Evolutionary conservation across 2,113 vertebrate species (phyloP).

Genomic region (Mobula birostris): DNA sequence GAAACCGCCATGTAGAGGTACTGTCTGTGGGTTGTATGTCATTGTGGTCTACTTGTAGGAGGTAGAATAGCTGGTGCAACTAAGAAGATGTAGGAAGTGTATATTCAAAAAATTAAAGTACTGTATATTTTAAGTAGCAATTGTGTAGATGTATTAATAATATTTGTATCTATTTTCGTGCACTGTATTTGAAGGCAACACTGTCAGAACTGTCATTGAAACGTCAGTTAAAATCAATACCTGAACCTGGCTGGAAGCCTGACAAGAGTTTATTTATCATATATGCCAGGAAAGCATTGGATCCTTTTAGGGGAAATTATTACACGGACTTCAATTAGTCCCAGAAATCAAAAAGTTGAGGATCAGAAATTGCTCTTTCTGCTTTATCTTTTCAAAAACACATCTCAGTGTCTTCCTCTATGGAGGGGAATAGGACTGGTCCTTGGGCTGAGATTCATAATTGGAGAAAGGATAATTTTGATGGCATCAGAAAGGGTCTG

Average conservation of each 20-base stretch:
- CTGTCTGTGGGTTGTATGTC: background rate
- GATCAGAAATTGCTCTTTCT: background rate
- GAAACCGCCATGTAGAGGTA: background rate
- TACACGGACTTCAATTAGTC: background rate
- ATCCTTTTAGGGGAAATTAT: background rate
- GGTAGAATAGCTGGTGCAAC: background rate
- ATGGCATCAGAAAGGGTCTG: too few species aligned
- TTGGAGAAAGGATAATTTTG: too few species aligned
- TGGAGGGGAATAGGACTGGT: too few species aligned
- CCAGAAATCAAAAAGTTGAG: background rate
- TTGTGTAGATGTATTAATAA: background rate
- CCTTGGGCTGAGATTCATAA: too few species aligned
- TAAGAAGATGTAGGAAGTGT: background rate
- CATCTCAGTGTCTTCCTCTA: background rate
- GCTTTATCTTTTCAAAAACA: background rate
- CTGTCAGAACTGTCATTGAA: background rate
- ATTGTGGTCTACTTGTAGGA: constrained; percentile 9
- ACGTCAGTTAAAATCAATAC: too few species aligned
- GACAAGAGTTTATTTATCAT: too few species aligned
- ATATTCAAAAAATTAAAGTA: background rate
- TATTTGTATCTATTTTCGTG: background rate
- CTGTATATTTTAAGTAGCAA: background rate
- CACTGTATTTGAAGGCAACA: background rate
- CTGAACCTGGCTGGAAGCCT: too few species aligned
- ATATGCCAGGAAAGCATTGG: too few species aligned